A percentile compares a stretch with the other conserved stretches of the same genome.
Evolutionary conservation across 1,140 invertebrate genomes (phyloP).

Genomic region (Oreohelix idahoensis): DNA sequence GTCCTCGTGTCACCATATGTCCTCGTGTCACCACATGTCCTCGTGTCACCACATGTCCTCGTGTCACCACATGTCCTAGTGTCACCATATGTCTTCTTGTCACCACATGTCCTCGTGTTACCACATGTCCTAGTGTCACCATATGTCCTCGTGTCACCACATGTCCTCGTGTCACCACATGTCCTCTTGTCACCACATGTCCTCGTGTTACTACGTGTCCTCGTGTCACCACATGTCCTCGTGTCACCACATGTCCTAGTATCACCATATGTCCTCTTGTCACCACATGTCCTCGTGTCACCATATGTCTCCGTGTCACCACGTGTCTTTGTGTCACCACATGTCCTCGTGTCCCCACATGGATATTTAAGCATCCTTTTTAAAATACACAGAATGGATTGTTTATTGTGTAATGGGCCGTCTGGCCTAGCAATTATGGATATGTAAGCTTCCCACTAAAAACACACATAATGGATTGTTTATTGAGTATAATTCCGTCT

Average conservation of each 20-base stretch:
- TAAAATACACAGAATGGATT: too few species aligned
- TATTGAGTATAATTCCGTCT: too few species aligned
- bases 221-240: background rate
- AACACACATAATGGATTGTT: too few species aligned
- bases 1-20: background rate
- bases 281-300: background rate
- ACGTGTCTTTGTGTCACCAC: background rate
- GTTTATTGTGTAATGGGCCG: too few species aligned
- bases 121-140: background rate
- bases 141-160: background rate
- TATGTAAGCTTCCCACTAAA: too few species aligned
- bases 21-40: background rate
- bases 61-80: background rate
- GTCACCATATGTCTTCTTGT: background rate
- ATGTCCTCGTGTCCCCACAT: background rate
- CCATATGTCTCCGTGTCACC: background rate
- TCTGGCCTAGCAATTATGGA: too few species aligned
- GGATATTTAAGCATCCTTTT: too few species aligned
- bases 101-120: background rate
- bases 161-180: background rate
- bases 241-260: background rate
- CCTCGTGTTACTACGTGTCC: background rate
- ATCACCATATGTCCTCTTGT: background rate
- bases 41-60: background rate
- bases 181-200: background rate